A percentile compares a stretch with the other conserved stretches of the same genome.
Conservation (phyloP, 2,113 vertebrate species). For the Neoarius graeffei region DNA sequence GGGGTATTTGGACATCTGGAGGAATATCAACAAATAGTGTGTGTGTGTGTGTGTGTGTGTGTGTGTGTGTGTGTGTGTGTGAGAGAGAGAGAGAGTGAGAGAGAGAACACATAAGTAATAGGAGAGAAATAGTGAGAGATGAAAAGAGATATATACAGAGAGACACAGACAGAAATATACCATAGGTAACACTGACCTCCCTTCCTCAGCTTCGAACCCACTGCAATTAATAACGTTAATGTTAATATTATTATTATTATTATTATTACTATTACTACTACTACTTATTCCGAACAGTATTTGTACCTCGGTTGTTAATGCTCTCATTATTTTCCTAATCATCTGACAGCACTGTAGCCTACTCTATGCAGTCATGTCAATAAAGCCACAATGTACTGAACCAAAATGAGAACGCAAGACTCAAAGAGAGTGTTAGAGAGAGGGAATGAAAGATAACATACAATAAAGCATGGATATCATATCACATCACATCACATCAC, state of each 20-base stretch:
- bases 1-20: slow-evolving; percentile 58
- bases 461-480: neutral
- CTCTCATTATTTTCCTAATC: neutral
- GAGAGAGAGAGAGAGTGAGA: slow-evolving; percentile 18
- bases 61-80: slow-evolving; percentile 11
- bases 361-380: neutral
- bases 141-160: neutral
- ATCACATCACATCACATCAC: neutral
- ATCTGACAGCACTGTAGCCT: neutral
- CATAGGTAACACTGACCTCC: neutral
- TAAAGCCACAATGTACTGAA: neutral
- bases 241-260: neutral
- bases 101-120: slow-evolving; percentile 6
- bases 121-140: neutral
- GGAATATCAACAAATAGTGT: slow-evolving; percentile 61
- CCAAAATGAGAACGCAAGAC: neutral
- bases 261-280: neutral
- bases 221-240: neutral
- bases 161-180: neutral
- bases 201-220: neutral
- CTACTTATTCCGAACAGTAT: neutral
- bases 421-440: neutral
- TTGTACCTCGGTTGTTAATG: neutral
- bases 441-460: neutral
- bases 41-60: slow-evolving; percentile 39